Evolutionary conservation across 2,797 vertebrate genomes (phyloP), one percentile per base, ranked within the genome.

Genomic region (Rousettus madagascariensis): DNA sequence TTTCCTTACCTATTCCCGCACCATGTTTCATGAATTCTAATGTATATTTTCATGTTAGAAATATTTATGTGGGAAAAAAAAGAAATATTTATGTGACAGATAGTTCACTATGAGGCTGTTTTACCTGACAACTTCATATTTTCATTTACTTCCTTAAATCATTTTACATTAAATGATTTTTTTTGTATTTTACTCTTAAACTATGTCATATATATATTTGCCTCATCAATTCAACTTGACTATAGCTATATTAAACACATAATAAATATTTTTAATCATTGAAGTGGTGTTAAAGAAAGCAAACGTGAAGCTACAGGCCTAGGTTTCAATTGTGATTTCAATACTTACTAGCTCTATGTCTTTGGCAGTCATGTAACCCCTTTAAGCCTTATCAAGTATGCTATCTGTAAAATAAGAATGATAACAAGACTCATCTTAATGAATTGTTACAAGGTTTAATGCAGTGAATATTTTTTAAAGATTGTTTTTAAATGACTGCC

Each of bases 361-460:
- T 22, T 65, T 24, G 17, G 0, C 24, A 79, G 15, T 57, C 15
- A 3, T 19, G 0, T 15, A 49, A 69, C 0, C 1, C 7, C 0
- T 43, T 26, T 28, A 4, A 51, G 6, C 8, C 28, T 92, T 38
- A 55, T 59, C 17, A 65, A 12, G 1, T 41, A 16, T 15, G 30
- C 12, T 4, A 20, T 38, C 61, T 71, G 0, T 15, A 90, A 87
- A 24, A 57, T n/a, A 83, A 61, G 2, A 6, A 30, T 30, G 28
- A 30, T 26, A 61, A 43, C 6, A 63, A 12, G 12, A 33, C 10
- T 43, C 38, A 20, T 59, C 2, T 46, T 59, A n/a, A 20, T 1
- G 0, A 6, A 53, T 49, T 28, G 0, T 9, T 68, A 13, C n/a
- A 26, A 69, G 2, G 24, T 78, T 55, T 51, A 22, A 33, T 28